These are phyloP conservation scores for roundworm (Caenorhabditis elegans) DNA, from an alignment of 1,140 invertebrate genomes.

Conservation along the genomic window WBcel235 BX284605.5:12797001-12797500, in stretches of 20 bases:
- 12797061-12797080: slow-evolving; percentile 23
- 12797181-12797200: not conserved
- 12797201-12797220: not conserved
- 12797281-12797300: not conserved
- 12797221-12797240: not conserved
- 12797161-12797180: not conserved
- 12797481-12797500: too few relatives aligned
- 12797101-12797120: not conserved
- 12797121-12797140: not conserved
- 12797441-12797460: too few relatives aligned
- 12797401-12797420: too few relatives aligned
- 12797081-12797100: not conserved
- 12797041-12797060: too few relatives aligned
- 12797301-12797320: too few relatives aligned
- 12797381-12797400: too few relatives aligned
- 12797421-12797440: too few relatives aligned
- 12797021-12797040: not conserved
- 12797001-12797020: slow-evolving; percentile 14
- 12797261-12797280: not conserved
- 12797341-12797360: too few relatives aligned
- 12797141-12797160: not conserved
- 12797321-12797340: too few relatives aligned
- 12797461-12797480: too few relatives aligned
- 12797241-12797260: not conserved
- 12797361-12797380: too few relatives aligned